These are phyloP conservation scores for Melanotaenia duboulayi DNA, from an alignment of 2,113 vertebrate species.

Conservation along the genomic window DNA sequence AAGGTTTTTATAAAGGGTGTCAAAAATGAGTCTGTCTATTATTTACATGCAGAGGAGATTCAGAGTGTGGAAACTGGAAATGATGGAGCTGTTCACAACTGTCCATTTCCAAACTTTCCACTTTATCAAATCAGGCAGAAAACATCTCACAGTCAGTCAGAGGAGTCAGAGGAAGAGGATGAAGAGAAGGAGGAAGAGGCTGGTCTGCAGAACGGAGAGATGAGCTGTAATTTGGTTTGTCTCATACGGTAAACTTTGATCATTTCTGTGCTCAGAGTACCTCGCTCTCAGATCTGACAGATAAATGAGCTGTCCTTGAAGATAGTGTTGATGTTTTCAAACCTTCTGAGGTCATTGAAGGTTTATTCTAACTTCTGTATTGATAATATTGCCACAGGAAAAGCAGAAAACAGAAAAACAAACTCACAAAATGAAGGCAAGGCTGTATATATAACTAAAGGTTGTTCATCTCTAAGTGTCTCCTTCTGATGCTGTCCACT, in stretches of 20 bases:
- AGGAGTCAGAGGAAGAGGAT: not conserved
- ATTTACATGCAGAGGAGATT: slow-evolving; percentile 9
- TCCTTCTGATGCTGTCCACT: too few relatives aligned
- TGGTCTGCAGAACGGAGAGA: not conserved
- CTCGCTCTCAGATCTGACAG: not conserved
- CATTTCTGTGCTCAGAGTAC: not conserved
- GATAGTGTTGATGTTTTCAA: not conserved
- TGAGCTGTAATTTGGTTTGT: slow-evolving; percentile 8
- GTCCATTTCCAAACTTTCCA: slow-evolving; percentile 20
- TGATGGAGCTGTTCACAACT: not conserved
- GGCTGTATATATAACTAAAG: too few relatives aligned
- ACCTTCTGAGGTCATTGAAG: not conserved
- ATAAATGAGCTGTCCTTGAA: not conserved
- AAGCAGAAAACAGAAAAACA: not conserved
- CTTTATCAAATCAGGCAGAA: slow-evolving; percentile 27
- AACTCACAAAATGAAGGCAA: too few relatives aligned
- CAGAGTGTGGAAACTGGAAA: slow-evolving; percentile 4
- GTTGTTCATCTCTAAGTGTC: too few relatives aligned
- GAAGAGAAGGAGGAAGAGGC: not conserved
- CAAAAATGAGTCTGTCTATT: not conserved
- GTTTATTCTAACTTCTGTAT: not conserved
- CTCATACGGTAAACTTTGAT: slow-evolving; percentile 14
- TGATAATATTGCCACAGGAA: not conserved
- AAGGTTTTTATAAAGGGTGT: not conserved
- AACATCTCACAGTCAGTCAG: slow-evolving; percentile 2